Conservation (phyloP, 2,888 invertebrate species). For the Magallana nippona region DNA sequence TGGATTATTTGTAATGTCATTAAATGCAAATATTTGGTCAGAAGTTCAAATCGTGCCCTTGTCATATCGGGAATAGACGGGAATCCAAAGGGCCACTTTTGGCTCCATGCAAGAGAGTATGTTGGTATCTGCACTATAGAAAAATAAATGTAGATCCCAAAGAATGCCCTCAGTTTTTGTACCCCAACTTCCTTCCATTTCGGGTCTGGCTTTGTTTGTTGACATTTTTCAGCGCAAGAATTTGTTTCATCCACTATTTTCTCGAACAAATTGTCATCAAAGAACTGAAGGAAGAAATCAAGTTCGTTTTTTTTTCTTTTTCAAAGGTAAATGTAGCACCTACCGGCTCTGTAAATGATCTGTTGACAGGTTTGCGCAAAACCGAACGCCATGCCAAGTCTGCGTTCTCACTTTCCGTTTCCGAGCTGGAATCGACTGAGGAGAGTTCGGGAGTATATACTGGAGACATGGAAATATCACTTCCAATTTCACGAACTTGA, state of each 20-base stretch:
- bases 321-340: neutral
- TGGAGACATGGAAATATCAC: constrained; percentile 39
- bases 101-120: constrained; percentile 42
- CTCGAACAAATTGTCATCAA: constrained; percentile 32
- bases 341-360: constrained; percentile 1
- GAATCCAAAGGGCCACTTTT: neutral
- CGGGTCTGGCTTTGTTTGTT: neutral
- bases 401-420: constrained; percentile 14
- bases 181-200: neutral
- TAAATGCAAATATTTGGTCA: constrained; percentile 42
- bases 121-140: constrained; percentile 25
- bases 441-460: constrained; percentile 32
- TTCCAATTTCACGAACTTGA: constrained; percentile 9
- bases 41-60: constrained; percentile 37
- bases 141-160: constrained; percentile 43
- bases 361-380: neutral
- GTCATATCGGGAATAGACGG: constrained; percentile 46
- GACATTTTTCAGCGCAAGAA: neutral
- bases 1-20: constrained; percentile 39
- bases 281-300: constrained; percentile 36
- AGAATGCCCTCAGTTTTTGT: constrained; percentile 42
- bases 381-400: neutral
- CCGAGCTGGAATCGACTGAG: neutral
- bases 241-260: neutral
- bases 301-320: constrained; percentile 25